Evolutionary conservation across 2,888 invertebrate genomes (phyloP).

Genomic region (Scaptodrosophila latifasciaeformis): DNA sequence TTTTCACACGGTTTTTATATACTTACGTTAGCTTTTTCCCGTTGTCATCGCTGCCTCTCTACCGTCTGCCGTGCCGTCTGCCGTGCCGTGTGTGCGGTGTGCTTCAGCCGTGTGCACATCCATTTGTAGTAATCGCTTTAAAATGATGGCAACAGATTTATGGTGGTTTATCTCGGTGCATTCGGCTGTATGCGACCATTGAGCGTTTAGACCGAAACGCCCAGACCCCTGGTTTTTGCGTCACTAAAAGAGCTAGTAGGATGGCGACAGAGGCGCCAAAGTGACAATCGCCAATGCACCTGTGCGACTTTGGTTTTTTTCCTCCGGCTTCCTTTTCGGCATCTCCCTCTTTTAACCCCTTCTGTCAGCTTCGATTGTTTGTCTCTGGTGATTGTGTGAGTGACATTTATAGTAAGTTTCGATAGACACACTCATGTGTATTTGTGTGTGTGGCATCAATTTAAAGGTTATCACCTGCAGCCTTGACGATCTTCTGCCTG

Average conservation of each 20-base stretch:
- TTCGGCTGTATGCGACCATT: slow-evolving; percentile 38
- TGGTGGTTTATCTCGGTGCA: slow-evolving; percentile 70
- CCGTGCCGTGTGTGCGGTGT: slow-evolving; percentile 1
- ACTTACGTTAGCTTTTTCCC: slow-evolving; percentile 35
- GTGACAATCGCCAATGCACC: slow-evolving; percentile 54
- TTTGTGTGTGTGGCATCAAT: slow-evolving; percentile 36
- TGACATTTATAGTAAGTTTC: slow-evolving; percentile 32
- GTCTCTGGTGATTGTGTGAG: slow-evolving; percentile 12
- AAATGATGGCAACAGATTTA: slow-evolving; percentile 71
- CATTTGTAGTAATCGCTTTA: slow-evolving; percentile 66
- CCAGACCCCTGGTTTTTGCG: too few relatives aligned
- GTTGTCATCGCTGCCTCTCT: slow-evolving; percentile 41
- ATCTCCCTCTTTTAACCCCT: slow-evolving; percentile 3
- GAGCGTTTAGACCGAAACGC: slow-evolving; percentile 27
- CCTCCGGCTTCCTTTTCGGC: slow-evolving; percentile 2
- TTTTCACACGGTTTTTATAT: slow-evolving; percentile 58
- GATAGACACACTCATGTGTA: slow-evolving; percentile 17
- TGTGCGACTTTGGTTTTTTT: slow-evolving; percentile 34
- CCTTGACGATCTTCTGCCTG: slow-evolving; percentile 57
- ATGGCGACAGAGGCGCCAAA: slow-evolving; percentile 36
- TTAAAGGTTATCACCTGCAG: slow-evolving; percentile 58
- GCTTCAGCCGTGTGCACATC: slow-evolving; percentile 40
- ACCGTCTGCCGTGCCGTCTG: background rate
- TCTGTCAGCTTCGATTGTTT: slow-evolving; percentile 19
- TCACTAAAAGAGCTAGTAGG: too few relatives aligned